A percentile compares a stretch with the other conserved stretches of the same genome.
Evolutionary conservation across 2,113 vertebrate genomes (phyloP).

Genomic region (Vireo altiloquus): DNA sequence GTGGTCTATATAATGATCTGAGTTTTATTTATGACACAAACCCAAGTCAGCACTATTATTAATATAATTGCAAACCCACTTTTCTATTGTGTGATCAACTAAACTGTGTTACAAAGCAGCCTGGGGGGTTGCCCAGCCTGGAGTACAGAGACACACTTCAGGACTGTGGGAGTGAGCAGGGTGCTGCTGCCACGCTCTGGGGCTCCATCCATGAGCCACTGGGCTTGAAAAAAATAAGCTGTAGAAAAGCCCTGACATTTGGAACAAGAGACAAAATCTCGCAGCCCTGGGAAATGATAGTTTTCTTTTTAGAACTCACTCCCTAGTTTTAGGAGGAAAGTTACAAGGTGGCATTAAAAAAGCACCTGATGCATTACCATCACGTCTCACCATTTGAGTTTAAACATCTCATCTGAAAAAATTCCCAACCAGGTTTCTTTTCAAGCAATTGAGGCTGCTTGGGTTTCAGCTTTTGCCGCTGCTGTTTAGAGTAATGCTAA

Average conservation of each 20-base stretch:
- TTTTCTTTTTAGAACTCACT: not conserved
- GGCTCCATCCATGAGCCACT: not conserved
- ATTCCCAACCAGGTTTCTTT: not conserved
- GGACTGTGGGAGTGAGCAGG: not conserved
- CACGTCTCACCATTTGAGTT: not conserved
- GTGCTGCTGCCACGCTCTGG: not conserved
- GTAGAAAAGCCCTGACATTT: not conserved
- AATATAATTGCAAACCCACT: not conserved
- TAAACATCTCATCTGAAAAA: not conserved
- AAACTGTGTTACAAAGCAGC: not conserved
- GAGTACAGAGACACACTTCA: not conserved
- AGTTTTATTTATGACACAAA: not conserved
- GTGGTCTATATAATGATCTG: not conserved
- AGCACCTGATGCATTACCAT: not conserved
- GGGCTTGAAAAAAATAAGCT: not conserved
- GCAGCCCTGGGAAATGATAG: not conserved
- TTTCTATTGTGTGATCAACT: not conserved
- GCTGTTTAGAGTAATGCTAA: slow-evolving; percentile 9
- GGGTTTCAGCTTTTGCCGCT: not conserved
- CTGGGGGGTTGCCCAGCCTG: not conserved
- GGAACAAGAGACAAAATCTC: not conserved
- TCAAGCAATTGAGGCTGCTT: not conserved
- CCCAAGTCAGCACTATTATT: not conserved
- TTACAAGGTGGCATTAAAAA: not conserved
- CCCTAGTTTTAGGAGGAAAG: not conserved